phyloP scores from a whole-genome alignment of 2,888 invertebrate species.

The Dermolepida albohirtum region DNA sequence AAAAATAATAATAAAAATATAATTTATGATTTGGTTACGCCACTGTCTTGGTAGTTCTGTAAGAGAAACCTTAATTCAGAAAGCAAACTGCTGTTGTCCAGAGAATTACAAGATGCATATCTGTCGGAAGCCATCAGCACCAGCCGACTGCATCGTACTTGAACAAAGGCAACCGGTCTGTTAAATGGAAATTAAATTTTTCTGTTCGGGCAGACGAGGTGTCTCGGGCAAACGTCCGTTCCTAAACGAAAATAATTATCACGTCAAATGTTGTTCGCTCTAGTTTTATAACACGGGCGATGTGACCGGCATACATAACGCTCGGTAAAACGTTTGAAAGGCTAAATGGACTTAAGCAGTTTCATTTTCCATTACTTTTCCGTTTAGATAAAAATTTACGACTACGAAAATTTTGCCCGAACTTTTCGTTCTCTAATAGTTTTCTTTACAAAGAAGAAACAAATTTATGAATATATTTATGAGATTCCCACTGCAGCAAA shows the following conservation, averaged over 20 bases:
- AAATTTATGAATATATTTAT: no score
- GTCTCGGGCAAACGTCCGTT: constrained; percentile 12
- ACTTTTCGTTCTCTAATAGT: no score
- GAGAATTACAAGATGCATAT: constrained; percentile 48
- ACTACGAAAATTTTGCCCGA: no score
- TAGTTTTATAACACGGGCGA: constrained; percentile 13
- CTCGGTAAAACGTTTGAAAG: no score
- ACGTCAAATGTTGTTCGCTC: constrained; percentile 21
- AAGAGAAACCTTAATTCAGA: constrained; percentile 25
- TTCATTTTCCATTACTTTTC: no score
- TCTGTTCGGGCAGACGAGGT: constrained; percentile 9
- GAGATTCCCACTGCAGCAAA: no score
- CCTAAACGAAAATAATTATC: constrained; percentile 31
- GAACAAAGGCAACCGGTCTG: constrained; percentile 6
- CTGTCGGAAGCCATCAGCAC: constrained; percentile 47
- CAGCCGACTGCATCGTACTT: constrained; percentile 34
- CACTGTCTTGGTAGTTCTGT: not conserved
- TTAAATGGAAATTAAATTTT: constrained; percentile 39
- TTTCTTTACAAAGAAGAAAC: no score
- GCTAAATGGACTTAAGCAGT: no score
- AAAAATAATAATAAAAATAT: no score
- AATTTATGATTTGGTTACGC: no score
- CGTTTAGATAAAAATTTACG: no score
- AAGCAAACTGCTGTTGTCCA: constrained; percentile 41
- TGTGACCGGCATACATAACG: constrained; percentile 5